Evolutionary conservation across 2,888 invertebrate genomes (phyloP), one percentile per base, ranked within the genome.

Genomic region (Acrobasis suavella): DNA sequence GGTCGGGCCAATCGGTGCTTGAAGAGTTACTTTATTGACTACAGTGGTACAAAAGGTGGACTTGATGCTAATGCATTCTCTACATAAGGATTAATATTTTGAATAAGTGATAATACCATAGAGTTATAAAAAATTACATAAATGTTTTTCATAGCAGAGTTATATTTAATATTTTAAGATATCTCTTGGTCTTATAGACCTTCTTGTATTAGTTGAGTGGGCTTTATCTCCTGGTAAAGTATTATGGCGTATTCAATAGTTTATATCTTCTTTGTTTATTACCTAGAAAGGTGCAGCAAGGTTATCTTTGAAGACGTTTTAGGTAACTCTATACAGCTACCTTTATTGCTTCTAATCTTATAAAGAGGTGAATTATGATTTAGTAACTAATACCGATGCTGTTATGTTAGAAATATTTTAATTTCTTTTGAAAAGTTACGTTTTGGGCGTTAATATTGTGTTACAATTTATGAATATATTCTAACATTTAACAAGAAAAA

Each of bases 171-270:
- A 56, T 56, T 56, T 56, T 56, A 42, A 56, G 42, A 46, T 46
- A 46, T 16, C 12, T 38, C 39, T 54, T n/a, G 16, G 42, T 42
- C 1, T 38, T 54, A 22, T 59, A 14, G 22, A 51, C 51, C 60
- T 38, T 39, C 17, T 7, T 39, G 58, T 49, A 32, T 58, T 51
- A 52, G 51, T 59, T 64, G 62, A 64, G 64, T 64, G 66, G 62
- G 62, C 60, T 65, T 65, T 64, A 65, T 65, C 62, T 55, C n/a
- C 15, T 10, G 16, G 16, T 60, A 50, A 62, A 62, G 62, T 63
- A 15, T 65, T 61, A 64, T 58, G 42, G 56, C 32, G 55, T 37
- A 62, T 55, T 56, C 55, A 55, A 62, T 62, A 62, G 22, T 32
- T 62, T 62, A 60, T 60, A 60, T 60, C 60, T 51, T 60, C 60